Evolutionary conservation across 2,888 invertebrate species (phyloP).

Genomic region (Notocelia uddmanniana): DNA sequence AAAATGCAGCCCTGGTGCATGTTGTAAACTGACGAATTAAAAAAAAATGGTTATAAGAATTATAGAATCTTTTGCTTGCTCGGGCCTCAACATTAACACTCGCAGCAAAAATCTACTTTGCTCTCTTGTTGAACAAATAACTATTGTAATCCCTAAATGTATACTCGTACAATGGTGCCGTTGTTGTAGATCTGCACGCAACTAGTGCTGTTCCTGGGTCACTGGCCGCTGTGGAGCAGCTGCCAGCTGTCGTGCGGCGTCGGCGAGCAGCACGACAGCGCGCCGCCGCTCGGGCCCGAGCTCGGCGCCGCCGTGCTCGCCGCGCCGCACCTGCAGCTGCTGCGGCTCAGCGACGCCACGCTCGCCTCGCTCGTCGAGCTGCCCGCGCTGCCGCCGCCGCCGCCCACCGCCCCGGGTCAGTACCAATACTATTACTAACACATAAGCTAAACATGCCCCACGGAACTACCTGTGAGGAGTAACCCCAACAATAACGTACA

Average conservation of each 20-base stretch:
- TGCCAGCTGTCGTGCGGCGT: conserved; percentile 95
- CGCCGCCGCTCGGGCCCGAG: conserved; percentile 88
- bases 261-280: conserved; percentile 96
- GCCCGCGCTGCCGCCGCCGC: conserved; percentile 89
- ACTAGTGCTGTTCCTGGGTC: conserved; percentile 96
- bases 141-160: no score
- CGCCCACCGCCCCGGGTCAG: conserved; percentile 61
- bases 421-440: no score
- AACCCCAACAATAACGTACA: no score
- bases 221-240: conserved; percentile 97
- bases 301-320: conserved; percentile 93
- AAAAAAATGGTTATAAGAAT: no score
- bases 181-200: conserved; percentile 90
- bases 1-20: no score
- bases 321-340: conserved; percentile 93
- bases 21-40: no score
- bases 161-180: not conserved
- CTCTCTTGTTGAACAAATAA: no score
- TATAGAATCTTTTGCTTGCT: no score
- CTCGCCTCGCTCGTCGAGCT: conserved; percentile 96
- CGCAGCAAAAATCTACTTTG: no score
- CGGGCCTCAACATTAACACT: no score
- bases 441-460: no score
- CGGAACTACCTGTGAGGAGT: no score
- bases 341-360: conserved; percentile 93